Evolutionary conservation across 2,113 vertebrate species (phyloP).

Genomic region (Brachypteracias leptosomus): DNA sequence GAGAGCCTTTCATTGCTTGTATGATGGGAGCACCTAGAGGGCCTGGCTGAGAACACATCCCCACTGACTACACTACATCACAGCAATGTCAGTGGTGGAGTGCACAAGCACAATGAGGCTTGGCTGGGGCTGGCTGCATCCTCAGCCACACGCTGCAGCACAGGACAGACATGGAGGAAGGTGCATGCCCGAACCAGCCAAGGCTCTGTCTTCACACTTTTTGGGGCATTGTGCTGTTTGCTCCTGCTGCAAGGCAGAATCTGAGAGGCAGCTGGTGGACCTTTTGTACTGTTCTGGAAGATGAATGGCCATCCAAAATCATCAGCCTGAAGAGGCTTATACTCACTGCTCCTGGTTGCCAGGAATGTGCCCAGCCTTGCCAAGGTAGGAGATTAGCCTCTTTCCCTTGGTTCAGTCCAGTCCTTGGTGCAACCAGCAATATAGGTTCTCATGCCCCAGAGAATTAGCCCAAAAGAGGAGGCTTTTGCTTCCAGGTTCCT

Average conservation of each 20-base stretch:
- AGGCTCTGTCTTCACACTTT: background rate
- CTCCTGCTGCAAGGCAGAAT: background rate
- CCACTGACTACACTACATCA: fast-evolving
- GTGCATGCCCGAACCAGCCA: background rate
- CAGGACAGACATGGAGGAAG: background rate
- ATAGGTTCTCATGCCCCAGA: background rate
- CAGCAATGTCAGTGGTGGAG: fast-evolving
- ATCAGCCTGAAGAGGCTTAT: background rate
- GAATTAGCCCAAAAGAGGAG: background rate
- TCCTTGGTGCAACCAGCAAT: background rate
- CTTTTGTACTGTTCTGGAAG: background rate
- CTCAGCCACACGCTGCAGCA: background rate
- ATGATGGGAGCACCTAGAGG: background rate
- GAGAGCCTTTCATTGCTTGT: background rate
- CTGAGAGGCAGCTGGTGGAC: background rate
- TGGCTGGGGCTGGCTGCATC: background rate
- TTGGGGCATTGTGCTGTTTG: background rate
- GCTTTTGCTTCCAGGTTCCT: background rate
- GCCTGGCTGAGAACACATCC: background rate
- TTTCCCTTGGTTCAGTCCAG: background rate
- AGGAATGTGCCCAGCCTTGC: background rate
- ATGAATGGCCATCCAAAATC: background rate
- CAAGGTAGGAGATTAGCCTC: background rate
- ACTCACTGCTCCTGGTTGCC: background rate
- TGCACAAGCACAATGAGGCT: background rate